These are phyloP conservation scores for Gila orcuttii DNA, from an alignment of 2,113 vertebrate species.

Conservation along the genomic window DNA sequence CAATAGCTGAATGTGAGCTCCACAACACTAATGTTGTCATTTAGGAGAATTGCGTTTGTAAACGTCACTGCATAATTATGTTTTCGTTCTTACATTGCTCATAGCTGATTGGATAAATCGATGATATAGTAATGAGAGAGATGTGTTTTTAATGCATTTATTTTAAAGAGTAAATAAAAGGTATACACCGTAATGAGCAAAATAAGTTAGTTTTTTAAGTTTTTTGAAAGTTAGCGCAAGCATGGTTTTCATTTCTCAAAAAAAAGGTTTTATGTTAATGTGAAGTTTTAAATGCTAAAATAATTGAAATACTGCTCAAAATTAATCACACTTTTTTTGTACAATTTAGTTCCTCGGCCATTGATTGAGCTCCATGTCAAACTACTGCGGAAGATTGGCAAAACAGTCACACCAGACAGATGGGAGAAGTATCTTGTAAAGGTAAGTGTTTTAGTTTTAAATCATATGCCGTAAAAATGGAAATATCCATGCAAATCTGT, in stretches of 20 bases:
- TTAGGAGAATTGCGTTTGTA: not conserved
- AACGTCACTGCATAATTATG: not conserved
- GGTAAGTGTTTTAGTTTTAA: constrained; percentile 73
- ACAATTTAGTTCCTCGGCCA: constrained; percentile 87
- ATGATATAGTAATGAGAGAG: not conserved
- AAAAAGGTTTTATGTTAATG: not conserved
- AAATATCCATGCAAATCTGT: not conserved
- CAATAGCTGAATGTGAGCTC: not conserved
- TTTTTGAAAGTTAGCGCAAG: not conserved
- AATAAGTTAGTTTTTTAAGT: no score
- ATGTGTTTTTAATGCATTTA: not conserved
- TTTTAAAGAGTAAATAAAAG: not conserved
- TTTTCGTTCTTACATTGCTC: not conserved
- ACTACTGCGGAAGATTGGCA: constrained; percentile 95
- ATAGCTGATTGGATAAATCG: not conserved
- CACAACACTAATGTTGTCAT: constrained; percentile 5
- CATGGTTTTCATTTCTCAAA: not conserved
- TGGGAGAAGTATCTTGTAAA: constrained; percentile 98
- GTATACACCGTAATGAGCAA: not conserved
- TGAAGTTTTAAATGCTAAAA: not conserved
- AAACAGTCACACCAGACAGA: constrained; percentile 91
- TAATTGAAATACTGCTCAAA: not conserved
- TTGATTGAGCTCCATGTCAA: constrained; percentile 97
- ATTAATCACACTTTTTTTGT: not conserved
- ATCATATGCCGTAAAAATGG: not conserved